Conservation (phyloP, 2,797 vertebrate species). For the Mallotus villosus region DNA sequence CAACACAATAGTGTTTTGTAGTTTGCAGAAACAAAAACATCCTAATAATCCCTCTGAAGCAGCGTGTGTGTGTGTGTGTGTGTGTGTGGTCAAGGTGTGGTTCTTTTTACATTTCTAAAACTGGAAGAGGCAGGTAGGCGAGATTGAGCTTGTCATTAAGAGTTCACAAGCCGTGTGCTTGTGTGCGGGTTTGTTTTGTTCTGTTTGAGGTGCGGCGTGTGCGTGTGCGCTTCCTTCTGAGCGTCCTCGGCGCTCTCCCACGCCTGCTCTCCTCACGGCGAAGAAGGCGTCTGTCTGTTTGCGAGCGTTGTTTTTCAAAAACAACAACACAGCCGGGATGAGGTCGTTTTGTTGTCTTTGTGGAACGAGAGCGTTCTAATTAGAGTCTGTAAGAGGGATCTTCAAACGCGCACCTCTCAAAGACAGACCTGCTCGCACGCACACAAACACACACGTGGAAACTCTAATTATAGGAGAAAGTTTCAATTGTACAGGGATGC, state of each 20-base stretch:
- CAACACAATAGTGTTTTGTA: constrained; percentile 52
- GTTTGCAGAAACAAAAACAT: constrained; percentile 29
- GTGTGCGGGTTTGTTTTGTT: constrained; percentile 75
- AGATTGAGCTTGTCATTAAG: constrained; percentile 75
- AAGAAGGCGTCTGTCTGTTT: constrained; percentile 72
- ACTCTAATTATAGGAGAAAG: constrained; percentile 69
- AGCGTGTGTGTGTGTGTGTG: background rate
- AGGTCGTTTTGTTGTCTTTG: constrained; percentile 66
- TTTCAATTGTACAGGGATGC: constrained; percentile 61
- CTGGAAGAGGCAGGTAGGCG: constrained; percentile 75
- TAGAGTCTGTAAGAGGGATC: constrained; percentile 74
- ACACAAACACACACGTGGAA: constrained; percentile 48
- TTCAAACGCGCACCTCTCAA: constrained; percentile 69
- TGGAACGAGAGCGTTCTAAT: constrained; percentile 71
- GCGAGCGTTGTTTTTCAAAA: constrained; percentile 64
- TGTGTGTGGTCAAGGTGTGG: background rate
- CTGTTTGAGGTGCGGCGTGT: constrained; percentile 58
- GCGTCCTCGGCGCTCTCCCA: constrained; percentile 64
- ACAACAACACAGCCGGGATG: constrained; percentile 68
- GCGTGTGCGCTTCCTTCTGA: constrained; percentile 19
- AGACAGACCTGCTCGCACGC: constrained; percentile 62
- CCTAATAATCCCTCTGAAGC: background rate
- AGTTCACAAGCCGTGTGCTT: constrained; percentile 64
- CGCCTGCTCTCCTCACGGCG: constrained; percentile 72
- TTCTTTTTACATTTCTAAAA: constrained; percentile 76